phyloP scores from a whole-genome alignment of 2,797 vertebrate genomes.

The Mormyrus hasselquistii region DNA sequence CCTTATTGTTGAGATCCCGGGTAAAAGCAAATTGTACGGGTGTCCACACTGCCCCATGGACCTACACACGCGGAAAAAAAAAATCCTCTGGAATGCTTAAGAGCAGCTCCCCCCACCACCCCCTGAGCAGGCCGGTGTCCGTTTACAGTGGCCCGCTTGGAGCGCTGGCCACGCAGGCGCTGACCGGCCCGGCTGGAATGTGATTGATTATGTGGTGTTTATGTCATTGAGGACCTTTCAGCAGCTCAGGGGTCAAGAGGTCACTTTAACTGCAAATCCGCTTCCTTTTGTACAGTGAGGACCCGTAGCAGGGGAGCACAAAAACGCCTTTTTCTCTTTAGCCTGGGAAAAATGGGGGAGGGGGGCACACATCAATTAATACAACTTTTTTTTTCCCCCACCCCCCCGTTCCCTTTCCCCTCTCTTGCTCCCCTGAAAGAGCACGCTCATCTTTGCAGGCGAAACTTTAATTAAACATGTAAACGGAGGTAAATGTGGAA shows the following conservation, averaged over 20 bases:
- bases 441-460: background rate
- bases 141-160: conserved; percentile 81
- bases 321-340: conserved; percentile 75
- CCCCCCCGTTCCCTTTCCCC: background rate
- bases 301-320: conserved; percentile 70
- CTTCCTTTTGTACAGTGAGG: conserved; percentile 97
- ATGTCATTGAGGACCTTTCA: conserved; percentile 86
- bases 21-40: background rate
- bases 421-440: background rate
- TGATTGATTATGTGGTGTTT: conserved; percentile 96
- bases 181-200: conserved; percentile 77
- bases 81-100: conserved; percentile 58
- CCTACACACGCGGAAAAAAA: conserved; percentile 7
- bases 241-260: conserved; percentile 77
- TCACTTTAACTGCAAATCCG: conserved; percentile 88
- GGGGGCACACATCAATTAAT: conserved; percentile 67
- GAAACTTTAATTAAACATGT: conserved; percentile 3
- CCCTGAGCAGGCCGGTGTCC: conserved; percentile 68
- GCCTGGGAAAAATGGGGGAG: conserved; percentile 86
- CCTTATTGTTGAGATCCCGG: background rate
- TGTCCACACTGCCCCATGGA: conserved; percentile 30
- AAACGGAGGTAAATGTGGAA: background rate
- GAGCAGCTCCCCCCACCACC: conserved; percentile 42
- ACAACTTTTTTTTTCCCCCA: conserved; percentile 46
- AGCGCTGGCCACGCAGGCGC: conserved; percentile 54